Evolutionary conservation across 1,140 invertebrate species (phyloP).

Genomic region (Eupristina koningsbergeri): DNA sequence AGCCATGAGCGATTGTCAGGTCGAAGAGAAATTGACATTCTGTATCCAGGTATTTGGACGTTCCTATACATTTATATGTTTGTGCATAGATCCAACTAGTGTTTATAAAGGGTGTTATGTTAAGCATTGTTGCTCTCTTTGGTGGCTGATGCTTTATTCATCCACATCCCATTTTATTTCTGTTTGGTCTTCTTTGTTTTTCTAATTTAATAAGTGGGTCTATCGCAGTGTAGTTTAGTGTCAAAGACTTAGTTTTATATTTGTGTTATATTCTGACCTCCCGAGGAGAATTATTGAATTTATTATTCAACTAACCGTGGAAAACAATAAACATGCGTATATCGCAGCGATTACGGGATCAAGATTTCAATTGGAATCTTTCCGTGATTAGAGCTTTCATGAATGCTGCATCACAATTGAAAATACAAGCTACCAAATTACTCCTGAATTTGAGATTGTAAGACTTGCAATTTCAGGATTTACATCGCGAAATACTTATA

Average conservation of each 20-base stretch:
- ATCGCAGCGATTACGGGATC: neutral
- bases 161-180: neutral
- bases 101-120: neutral
- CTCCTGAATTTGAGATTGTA: too few relatives aligned
- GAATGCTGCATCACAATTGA: too few relatives aligned
- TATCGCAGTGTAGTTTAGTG: neutral
- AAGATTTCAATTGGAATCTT: neutral
- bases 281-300: neutral
- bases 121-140: neutral
- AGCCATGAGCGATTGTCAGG: neutral
- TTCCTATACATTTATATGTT: neutral
- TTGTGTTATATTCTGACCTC: neutral
- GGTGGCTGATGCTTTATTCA: neutral
- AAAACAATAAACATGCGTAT: neutral
- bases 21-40: neutral
- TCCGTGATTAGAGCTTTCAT: neutral
- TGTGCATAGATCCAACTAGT: neutral
- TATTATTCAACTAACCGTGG: neutral
- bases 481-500: neutral
- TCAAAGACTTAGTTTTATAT: neutral
- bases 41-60: neutral
- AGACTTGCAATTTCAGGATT: too few relatives aligned
- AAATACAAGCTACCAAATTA: neutral
- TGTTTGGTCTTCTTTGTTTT: neutral
- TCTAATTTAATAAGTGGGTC: neutral